A percentile compares a stretch with the other conserved stretches of the same genome.
phyloP scores from a whole-genome alignment of 2,888 invertebrate genomes.

The Slavum lentiscoides region DNA sequence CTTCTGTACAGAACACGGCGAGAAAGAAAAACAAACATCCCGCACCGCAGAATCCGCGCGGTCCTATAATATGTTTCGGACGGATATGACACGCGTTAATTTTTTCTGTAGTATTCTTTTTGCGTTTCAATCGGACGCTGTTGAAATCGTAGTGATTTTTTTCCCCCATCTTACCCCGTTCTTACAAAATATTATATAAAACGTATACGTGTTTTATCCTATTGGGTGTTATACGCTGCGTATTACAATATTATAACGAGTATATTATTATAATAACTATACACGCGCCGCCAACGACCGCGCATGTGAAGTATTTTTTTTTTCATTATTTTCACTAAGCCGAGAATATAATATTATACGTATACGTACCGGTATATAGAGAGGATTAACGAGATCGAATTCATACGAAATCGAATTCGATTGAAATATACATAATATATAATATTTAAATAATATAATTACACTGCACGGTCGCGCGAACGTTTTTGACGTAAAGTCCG shows the following conservation, averaged over 20 bases:
- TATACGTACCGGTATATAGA: neutral
- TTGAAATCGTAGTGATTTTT: constrained; percentile 5
- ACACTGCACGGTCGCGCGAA: neutral
- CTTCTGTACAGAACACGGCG: neutral
- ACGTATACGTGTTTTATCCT: no score
- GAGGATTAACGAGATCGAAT: constrained; percentile 18
- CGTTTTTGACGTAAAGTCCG: constrained; percentile 5
- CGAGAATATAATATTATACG: constrained; percentile 12
- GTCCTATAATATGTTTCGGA: neutral
- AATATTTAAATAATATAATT: no score
- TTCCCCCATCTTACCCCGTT: neutral
- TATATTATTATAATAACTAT: no score
- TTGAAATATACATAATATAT: neutral
- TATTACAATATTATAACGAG: no score
- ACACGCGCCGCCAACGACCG: no score
- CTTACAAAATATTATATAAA: neutral
- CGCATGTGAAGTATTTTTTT: neutral
- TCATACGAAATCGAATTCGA: neutral
- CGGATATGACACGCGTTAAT: neutral
- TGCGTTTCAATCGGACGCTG: constrained; percentile 13
- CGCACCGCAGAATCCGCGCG: neutral
- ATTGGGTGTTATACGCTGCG: no score
- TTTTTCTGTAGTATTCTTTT: neutral
- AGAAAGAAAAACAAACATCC: no score
- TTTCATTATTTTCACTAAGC: constrained; percentile 1